Percentiles rank a stretch among this genome's conserved stretches.
Evolutionary conservation across 2,797 vertebrate species (phyloP).

Genomic region (Gobionotothen gibberifrons): DNA sequence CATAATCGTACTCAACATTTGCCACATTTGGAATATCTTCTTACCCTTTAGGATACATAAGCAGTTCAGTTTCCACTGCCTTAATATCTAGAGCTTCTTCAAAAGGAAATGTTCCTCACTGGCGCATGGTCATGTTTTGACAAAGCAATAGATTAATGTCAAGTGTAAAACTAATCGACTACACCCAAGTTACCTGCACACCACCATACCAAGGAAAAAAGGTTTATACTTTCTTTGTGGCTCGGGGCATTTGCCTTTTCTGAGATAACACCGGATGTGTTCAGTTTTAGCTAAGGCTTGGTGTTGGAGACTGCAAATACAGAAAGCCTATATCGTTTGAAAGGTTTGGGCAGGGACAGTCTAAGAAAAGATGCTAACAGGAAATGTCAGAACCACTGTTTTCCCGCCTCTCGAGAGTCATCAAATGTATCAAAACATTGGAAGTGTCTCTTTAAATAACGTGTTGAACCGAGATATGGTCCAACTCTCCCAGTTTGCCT

Average conservation of each 20-base stretch:
- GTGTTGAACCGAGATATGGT: too few relatives aligned
- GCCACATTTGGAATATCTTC: neutral
- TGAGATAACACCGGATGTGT: neutral
- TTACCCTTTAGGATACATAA: neutral
- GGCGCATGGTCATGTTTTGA: neutral
- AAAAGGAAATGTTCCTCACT: neutral
- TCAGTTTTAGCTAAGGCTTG: neutral
- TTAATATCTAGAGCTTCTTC: too few relatives aligned
- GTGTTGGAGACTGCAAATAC: neutral
- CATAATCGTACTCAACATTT: neutral
- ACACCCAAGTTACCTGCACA: neutral
- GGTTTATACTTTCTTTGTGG: too few relatives aligned
- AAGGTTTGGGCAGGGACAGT: too few relatives aligned
- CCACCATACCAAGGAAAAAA: neutral
- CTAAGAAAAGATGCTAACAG: too few relatives aligned
- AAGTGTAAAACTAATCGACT: neutral
- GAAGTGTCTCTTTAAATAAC: too few relatives aligned
- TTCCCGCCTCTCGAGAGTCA: too few relatives aligned
- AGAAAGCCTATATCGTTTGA: neutral
- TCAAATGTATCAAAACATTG: too few relatives aligned
- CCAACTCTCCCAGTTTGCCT: neutral
- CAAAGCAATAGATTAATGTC: neutral
- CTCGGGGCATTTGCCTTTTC: too few relatives aligned
- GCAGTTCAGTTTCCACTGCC: neutral
- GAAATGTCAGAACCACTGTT: too few relatives aligned